A percentile compares a stretch with the other conserved stretches of the same genome.
These are phyloP conservation scores for Rhinoderma darwinii DNA, from an alignment of 2,113 vertebrate species.

Conservation along the genomic window DNA sequence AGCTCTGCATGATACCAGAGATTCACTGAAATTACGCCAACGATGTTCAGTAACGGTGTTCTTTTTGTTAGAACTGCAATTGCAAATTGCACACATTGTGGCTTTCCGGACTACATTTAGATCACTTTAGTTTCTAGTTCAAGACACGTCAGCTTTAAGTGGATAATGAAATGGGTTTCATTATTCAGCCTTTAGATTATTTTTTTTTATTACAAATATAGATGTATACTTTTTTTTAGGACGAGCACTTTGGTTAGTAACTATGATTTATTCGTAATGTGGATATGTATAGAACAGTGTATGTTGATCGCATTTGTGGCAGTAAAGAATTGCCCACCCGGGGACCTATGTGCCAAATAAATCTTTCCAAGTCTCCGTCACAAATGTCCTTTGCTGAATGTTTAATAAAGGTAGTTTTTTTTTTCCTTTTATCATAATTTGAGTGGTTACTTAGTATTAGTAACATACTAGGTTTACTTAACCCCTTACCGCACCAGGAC, in stretches of 20 bases:
- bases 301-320: no score
- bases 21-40: neutral
- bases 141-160: neutral
- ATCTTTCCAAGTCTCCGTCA: no score
- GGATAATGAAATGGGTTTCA: neutral
- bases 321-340: no score
- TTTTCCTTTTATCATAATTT: no score
- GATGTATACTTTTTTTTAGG: neutral
- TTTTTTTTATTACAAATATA: neutral
- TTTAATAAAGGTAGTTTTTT: no score
- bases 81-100: neutral
- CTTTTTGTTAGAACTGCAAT: neutral
- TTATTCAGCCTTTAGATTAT: neutral
- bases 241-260: neutral
- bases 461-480: no score
- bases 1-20: slow-evolving; percentile 3
- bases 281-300: no score
- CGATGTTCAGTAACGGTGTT: neutral
- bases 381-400: no score
- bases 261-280: no score
- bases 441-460: no score
- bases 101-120: neutral
- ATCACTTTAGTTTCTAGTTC: neutral
- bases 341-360: no score
- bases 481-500: no score